A percentile compares a stretch with the other conserved stretches of the same genome.
phyloP scores from a whole-genome alignment of 2,888 invertebrate species.

The Oligia strigilis region DNA sequence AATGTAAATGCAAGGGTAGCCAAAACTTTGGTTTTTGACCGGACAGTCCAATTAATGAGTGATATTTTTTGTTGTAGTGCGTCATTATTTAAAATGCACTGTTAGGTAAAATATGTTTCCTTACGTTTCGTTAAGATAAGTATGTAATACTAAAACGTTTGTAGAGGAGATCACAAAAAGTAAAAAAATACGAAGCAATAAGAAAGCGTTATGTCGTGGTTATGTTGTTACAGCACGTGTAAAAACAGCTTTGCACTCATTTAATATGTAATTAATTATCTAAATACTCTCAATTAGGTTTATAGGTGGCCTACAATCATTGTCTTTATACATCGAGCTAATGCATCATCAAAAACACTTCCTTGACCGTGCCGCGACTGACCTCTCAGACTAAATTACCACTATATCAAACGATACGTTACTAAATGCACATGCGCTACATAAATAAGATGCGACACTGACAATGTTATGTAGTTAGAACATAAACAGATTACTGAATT shows the following conservation, averaged over 20 bases:
- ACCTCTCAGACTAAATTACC: conserved; percentile 65
- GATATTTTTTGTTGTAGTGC: background rate
- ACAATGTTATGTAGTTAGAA: conserved; percentile 53
- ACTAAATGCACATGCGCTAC: conserved; percentile 64
- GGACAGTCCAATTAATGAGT: background rate
- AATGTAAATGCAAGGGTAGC: background rate
- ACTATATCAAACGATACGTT: conserved; percentile 65
- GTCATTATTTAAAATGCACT: background rate
- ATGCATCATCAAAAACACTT: conserved; percentile 64
- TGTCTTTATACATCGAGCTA: conserved; percentile 38
- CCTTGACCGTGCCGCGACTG: conserved; percentile 73
- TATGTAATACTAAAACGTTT: background rate
- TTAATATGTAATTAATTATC: conserved; percentile 27
- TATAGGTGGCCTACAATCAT: conserved; percentile 62
- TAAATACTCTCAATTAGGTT: conserved; percentile 55
- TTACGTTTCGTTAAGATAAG: background rate
- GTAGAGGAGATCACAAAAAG: background rate
- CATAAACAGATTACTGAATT: conserved; percentile 42
- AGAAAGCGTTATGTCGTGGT: background rate
- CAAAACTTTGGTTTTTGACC: background rate
- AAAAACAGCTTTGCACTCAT: conserved; percentile 29
- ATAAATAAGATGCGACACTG: conserved; percentile 67
- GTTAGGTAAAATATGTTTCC: background rate
- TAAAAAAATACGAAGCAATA: conserved; percentile 1
- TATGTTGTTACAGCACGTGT: conserved; percentile 32